Evolutionary conservation across 2,797 vertebrate genomes (phyloP), one percentile per base, ranked within the genome.

Genomic region (Botia kubotai): DNA sequence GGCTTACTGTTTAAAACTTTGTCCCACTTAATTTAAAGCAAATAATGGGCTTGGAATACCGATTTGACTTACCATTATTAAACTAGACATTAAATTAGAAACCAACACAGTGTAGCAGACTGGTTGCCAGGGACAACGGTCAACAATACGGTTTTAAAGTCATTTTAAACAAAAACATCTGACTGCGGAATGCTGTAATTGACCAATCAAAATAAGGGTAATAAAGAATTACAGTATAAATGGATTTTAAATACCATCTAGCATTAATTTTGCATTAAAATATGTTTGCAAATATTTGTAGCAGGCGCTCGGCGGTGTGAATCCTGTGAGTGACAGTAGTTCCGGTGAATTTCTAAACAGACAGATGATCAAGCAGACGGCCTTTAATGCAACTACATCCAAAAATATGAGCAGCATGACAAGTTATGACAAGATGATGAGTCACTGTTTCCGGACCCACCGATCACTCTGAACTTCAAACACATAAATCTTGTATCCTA

Each of bases 391-490:
- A 79, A 50, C 62, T 83, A 65, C 73, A 71, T 84, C 80, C 77
- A 83, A 81, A 86, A 86, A 84, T 84, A 86, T 53, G 77, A 81
- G 65, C 85, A 84, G 83, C 85, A 81, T 82, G 83, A 76, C 62
- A 81, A 81, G 80, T 63, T 80, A 85, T 83, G 85, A 86, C 81
- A 86, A 76, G 79, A 80, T 74, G 81, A 85, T 86, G 85, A 85
- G 78, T 85, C 85, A 85, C 72, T 83, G 72, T 85, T 86, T 82
- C 83, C 80, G 75, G 75, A 82, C 81, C 77, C 39, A 81, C 72
- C 67, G 75, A 86, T 84, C 81, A 86, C 80, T 86, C 67, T 48
- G 80, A 53, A 79, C 85, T 85, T 81, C 75, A 86, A 85, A 85
- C 67, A 75, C 46, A 73, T 77, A 84, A 81, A 86, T 79, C 83